Evolutionary conservation across 2,888 invertebrate species (phyloP).

Genomic region (Pheosia tremula): DNA sequence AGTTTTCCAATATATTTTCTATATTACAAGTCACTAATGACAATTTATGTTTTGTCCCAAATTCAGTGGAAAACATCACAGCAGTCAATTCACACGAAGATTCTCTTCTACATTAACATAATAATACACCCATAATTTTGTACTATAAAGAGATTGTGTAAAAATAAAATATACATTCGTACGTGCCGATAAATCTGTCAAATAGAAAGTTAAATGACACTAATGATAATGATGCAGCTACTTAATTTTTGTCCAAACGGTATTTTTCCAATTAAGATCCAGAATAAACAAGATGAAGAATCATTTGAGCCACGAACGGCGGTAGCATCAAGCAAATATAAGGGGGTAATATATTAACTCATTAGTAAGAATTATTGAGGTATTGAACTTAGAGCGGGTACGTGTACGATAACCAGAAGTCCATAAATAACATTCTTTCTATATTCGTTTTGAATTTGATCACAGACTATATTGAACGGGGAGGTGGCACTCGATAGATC

Average conservation of each 20-base stretch:
- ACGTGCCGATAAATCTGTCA: conserved; percentile 41
- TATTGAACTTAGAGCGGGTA: not conserved
- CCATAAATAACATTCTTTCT: not conserved
- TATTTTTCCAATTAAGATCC: conserved; percentile 23
- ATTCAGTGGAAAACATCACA: conserved; percentile 38
- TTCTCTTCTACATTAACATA: conserved; percentile 40
- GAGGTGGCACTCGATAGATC: too few species aligned
- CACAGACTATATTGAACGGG: too few species aligned
- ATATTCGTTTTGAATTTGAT: not conserved
- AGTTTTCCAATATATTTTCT: conserved; percentile 16
- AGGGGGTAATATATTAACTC: conserved; percentile 3
- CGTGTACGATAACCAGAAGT: not conserved
- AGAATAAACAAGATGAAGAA: conserved; percentile 3
- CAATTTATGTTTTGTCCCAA: conserved; percentile 42
- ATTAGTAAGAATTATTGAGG: conserved; percentile 4
- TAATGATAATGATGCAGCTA: conserved; percentile 24
- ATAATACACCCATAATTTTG: conserved; percentile 44
- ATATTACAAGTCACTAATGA: conserved; percentile 28
- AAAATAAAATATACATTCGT: conserved; percentile 28
- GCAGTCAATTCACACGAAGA: conserved; percentile 52
- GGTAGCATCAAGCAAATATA: conserved; percentile 9
- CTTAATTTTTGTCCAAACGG: conserved; percentile 24
- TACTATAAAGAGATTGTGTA: conserved; percentile 36
- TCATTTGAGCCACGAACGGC: conserved; percentile 1
- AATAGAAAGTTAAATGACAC: conserved; percentile 31